Conservation (phyloP, 2,888 invertebrate species). For the Drosophila lacicola region DNA sequence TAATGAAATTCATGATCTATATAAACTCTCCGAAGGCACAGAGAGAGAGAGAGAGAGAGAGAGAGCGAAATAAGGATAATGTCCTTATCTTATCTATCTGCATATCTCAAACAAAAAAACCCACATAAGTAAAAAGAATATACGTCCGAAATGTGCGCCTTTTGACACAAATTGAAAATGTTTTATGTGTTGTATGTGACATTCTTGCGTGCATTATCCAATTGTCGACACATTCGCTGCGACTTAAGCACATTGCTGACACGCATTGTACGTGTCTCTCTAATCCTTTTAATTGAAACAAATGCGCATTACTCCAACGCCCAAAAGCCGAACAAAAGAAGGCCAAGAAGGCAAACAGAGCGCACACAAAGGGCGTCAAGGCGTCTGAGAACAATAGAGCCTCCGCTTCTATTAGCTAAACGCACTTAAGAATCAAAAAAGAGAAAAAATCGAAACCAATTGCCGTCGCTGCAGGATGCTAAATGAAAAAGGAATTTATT, state of each 20-base stretch:
- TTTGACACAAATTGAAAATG: slow-evolving; percentile 12
- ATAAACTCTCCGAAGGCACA: no score
- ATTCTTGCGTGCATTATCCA: slow-evolving; percentile 37
- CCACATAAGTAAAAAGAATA: not conserved
- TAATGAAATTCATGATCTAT: no score
- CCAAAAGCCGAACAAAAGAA: slow-evolving; percentile 39
- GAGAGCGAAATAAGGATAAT: no score
- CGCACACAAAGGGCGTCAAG: slow-evolving; percentile 78
- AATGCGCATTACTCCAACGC: slow-evolving; percentile 59
- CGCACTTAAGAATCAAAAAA: slow-evolving; percentile 23
- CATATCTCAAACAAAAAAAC: slow-evolving; percentile 8
- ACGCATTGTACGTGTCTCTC: slow-evolving; percentile 7
- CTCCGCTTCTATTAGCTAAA: slow-evolving; percentile 63
- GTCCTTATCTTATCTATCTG: not conserved
- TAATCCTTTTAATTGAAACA: slow-evolving; percentile 81
- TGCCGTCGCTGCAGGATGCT: slow-evolving; percentile 76
- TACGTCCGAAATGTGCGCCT: not conserved
- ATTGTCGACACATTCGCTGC: slow-evolving; percentile 68
- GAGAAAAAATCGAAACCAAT: slow-evolving; percentile 64
- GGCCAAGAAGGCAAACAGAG: slow-evolving; percentile 24
- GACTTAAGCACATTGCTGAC: slow-evolving; percentile 55
- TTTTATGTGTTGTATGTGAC: slow-evolving; percentile 17
- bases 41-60: no score
- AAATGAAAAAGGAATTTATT: slow-evolving; percentile 67
- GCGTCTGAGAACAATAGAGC: slow-evolving; percentile 75